Evolutionary conservation across 2,888 invertebrate species (phyloP), one percentile per base, ranked within the genome.

Genomic region (Trichopria drosophilae): DNA sequence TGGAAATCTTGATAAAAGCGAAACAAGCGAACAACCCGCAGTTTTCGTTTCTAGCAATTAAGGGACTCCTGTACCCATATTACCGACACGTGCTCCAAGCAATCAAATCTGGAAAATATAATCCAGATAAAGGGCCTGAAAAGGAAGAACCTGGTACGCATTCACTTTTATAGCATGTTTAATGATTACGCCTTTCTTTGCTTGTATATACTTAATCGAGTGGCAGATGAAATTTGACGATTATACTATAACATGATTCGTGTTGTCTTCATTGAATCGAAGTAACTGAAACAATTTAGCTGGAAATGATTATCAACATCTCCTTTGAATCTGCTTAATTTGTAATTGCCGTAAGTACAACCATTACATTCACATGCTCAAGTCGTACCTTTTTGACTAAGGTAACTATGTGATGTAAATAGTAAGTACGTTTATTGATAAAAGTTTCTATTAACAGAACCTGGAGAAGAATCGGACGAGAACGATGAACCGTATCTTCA

Each of bases 1-100:
- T 99, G 97, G 99, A 99, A 79, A 96, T 99, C 61, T 82, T 99
- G 9, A 87, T 99, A 61, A 98, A 98, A 77, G 93, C 97, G 3
- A 99, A 98, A 77, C 99, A 99, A 76, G 83, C 90, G 0, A 87
- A 88, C 69, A 98, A 97, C 78, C 82, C 87, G 0, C 92, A 95
- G 78, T 99, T 99, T 78, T 83, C 88, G 59, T 99, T 99, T 78
- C 80, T 99, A 51, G 89, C 91, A 51, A 90, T 90, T 69, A 92
- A 90, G 58, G 85, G 92, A 51, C 76, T 79, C 0, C 79, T 98
- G 29, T 87, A 97, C 77, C 84, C 88, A 0, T 99, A 95, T 77
- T 99, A 98, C 76, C 87, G 87, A 55, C 87, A 89, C 58, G 77
- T 92, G 3, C 74, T 87, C 51, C 77, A 79, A 42, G 82, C 84